phyloP scores from a whole-genome alignment of 1,140 invertebrate species.

The Lepidurus apus region DNA sequence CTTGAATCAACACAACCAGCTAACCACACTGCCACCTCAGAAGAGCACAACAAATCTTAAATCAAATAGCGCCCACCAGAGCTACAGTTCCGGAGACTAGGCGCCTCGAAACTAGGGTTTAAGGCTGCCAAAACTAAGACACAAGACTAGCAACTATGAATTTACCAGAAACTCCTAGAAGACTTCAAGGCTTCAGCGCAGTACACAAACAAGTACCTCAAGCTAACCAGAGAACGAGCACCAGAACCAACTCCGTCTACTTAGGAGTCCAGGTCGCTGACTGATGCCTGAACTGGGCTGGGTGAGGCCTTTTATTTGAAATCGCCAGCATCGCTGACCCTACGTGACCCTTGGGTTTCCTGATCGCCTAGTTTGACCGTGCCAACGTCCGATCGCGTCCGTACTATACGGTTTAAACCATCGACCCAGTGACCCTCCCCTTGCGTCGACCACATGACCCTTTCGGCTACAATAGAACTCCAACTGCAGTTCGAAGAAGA shows the following conservation, averaged over 20 bases:
- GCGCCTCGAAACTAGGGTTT: too few species aligned
- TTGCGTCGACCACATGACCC: constrained; percentile 11
- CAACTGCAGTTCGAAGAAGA: not conserved
- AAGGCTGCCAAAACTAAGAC: too few species aligned
- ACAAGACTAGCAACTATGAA: too few species aligned
- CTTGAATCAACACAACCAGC: constrained; percentile 83
- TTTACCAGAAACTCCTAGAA: too few species aligned
- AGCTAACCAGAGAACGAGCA: not conserved
- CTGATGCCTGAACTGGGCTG: constrained; percentile 5
- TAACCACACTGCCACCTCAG: constrained; percentile 94
- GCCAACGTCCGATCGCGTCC: constrained; percentile 2
- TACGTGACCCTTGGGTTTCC: constrained; percentile 11
- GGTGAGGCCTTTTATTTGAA: not conserved
- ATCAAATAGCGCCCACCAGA: not conserved
- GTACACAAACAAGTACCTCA: not conserved
- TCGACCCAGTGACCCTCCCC: constrained; percentile 9
- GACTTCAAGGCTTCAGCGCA: not conserved
- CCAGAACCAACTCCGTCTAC: not conserved
- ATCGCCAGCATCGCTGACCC: not conserved
- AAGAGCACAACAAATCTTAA: constrained; percentile 30
- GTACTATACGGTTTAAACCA: constrained; percentile 14
- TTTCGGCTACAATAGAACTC: constrained; percentile 11
- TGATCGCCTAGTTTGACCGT: not conserved
- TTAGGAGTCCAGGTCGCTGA: not conserved
- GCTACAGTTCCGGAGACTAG: not conserved